Conservation (phyloP, 2,113 vertebrate genomes). For the Micronycteris hirsuta region DNA sequence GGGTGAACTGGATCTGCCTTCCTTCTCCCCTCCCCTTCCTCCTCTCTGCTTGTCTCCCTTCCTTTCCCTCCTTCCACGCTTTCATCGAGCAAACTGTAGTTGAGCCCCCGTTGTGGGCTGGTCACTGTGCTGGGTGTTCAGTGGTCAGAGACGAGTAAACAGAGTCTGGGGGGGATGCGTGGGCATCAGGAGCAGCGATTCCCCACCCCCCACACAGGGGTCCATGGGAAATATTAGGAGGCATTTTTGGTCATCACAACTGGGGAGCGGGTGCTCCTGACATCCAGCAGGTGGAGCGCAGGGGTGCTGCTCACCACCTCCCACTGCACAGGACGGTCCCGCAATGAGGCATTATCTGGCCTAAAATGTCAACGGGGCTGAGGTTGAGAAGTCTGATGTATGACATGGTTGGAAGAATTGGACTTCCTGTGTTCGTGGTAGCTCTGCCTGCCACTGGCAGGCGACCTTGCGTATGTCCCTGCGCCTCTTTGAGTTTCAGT, state of each 20-base stretch:
- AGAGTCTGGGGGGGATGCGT: background rate
- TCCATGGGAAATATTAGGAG: background rate
- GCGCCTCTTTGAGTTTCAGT: background rate
- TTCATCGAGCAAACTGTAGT: background rate
- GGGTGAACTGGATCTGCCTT: background rate
- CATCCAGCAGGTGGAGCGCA: background rate
- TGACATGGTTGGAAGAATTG: background rate
- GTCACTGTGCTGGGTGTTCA: background rate
- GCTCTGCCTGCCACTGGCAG: background rate
- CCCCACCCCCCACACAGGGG: background rate
- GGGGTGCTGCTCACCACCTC: fast-evolving
- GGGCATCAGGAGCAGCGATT: background rate
- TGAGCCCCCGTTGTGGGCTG: background rate
- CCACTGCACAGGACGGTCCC: background rate
- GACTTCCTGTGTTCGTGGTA: no score
- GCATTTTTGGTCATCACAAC: background rate
- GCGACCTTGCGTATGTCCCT: background rate
- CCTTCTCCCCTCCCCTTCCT: background rate
- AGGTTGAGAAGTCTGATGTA: background rate
- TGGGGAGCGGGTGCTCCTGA: background rate
- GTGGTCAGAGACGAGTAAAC: background rate
- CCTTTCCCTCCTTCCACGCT: background rate
- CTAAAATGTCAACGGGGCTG: fast-evolving
- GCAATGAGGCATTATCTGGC: background rate
- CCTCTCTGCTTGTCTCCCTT: background rate